Percentiles rank a stretch among this genome's conserved stretches.
These are phyloP conservation scores for Scaptomyza parva DNA, from an alignment of 2,888 invertebrate species.

Conservation along the genomic window DNA sequence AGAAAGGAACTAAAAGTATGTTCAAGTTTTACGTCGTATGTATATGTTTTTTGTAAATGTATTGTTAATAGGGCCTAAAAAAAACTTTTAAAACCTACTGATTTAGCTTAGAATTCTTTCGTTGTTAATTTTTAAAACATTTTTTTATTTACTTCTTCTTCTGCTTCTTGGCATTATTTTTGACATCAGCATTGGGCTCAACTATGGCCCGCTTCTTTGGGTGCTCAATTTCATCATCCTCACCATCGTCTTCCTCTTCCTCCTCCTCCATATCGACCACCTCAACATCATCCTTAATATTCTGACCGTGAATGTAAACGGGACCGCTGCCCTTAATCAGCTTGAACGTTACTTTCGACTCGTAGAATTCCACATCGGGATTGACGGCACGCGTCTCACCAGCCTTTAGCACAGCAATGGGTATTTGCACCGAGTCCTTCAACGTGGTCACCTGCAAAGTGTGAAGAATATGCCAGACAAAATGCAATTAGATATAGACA, in stretches of 20 bases:
- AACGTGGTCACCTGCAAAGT: conserved; percentile 81
- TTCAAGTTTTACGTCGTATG: conserved; percentile 44
- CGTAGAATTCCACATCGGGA: conserved; percentile 93
- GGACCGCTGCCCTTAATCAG: conserved; percentile 92
- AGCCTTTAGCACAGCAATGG: conserved; percentile 92
- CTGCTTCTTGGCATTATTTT: conserved; percentile 90
- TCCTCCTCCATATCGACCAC: conserved; percentile 93
- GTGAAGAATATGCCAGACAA: neutral
- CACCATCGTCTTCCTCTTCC: conserved; percentile 89
- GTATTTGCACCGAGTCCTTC: conserved; percentile 91
- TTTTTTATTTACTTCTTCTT: conserved; percentile 86
- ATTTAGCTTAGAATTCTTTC: conserved; percentile 57
- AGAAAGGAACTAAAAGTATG: conserved; percentile 70
- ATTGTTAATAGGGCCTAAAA: conserved; percentile 70
- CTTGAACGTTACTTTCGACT: conserved; percentile 93
- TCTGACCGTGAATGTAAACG: conserved; percentile 93
- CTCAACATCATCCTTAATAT: conserved; percentile 92
- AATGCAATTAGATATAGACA: neutral
- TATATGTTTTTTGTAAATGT: conserved; percentile 36
- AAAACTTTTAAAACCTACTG: conserved; percentile 71
- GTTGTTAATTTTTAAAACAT: neutral
- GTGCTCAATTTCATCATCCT: conserved; percentile 90
- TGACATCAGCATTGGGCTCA: conserved; percentile 89
- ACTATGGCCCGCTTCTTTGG: conserved; percentile 92
- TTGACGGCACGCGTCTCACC: conserved; percentile 91